Evolutionary conservation across 2,113 vertebrate species (phyloP).

Genomic region (Tragelaphus strepsiceros): DNA sequence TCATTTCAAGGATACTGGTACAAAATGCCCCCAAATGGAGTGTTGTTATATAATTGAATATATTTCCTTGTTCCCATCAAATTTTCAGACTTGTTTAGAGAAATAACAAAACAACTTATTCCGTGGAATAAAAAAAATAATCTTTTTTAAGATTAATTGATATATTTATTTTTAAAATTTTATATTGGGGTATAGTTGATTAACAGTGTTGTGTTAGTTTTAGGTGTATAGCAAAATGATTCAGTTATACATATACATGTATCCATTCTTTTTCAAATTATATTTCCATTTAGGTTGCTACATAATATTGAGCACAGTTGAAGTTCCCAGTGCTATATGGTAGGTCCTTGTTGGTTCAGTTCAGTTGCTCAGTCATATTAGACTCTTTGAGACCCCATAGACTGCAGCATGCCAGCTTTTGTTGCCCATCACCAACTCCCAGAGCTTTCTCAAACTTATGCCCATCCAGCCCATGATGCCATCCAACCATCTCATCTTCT

Average conservation of each 20-base stretch:
- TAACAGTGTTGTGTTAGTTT: neutral
- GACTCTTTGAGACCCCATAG: neutral
- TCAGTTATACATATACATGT: neutral
- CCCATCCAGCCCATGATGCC: neutral
- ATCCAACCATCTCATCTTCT: neutral
- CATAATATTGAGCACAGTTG: neutral
- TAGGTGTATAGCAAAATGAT: neutral
- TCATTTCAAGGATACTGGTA: neutral
- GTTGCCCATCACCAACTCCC: neutral
- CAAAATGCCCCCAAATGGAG: neutral
- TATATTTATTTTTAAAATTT: neutral
- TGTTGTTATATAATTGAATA: neutral
- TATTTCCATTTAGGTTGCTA: neutral
- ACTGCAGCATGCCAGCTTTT: neutral
- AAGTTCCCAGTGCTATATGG: neutral
- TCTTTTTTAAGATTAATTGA: neutral
- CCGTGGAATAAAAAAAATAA: neutral
- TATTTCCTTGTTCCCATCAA: neutral
- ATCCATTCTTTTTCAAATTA: neutral
- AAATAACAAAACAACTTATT: neutral
- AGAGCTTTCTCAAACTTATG: neutral
- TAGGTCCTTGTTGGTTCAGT: neutral
- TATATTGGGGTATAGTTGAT: neutral
- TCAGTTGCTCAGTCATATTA: neutral
- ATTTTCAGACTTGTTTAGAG: neutral